Percentiles rank a stretch among this genome's conserved stretches.
phyloP scores from a whole-genome alignment of 2,113 vertebrate species.

The Tapirus terrestris region DNA sequence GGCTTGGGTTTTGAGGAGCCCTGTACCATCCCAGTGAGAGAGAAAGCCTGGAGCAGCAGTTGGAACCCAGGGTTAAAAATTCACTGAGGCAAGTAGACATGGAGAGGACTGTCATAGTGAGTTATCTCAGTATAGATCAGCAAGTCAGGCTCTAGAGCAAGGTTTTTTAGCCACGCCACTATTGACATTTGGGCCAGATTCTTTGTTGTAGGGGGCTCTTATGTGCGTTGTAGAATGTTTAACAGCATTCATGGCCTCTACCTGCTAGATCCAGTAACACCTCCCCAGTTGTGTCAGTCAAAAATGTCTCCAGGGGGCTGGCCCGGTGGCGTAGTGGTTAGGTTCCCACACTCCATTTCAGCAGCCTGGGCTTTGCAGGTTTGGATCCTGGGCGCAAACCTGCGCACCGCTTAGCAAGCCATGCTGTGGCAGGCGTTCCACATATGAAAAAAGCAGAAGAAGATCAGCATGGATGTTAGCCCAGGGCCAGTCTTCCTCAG shows the following conservation, averaged over 20 bases:
- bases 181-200: not conserved
- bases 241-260: not conserved
- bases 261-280: not conserved
- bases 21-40: not conserved
- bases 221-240: not conserved
- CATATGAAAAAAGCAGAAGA: too few relatives aligned
- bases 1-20: not conserved
- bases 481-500: too few relatives aligned
- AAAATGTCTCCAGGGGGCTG: not conserved
- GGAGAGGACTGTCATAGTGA: not conserved
- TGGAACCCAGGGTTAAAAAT: not conserved
- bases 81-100: not conserved
- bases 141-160: not conserved
- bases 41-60: not conserved
- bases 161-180: not conserved
- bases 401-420: too few relatives aligned
- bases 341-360: too few relatives aligned
- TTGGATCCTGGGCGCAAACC: too few relatives aligned
- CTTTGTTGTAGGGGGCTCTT: not conserved
- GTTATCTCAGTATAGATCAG: not conserved
- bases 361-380: too few relatives aligned
- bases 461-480: too few relatives aligned
- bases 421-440: too few relatives aligned
- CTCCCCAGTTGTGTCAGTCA: not conserved
- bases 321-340: too few relatives aligned